Conservation (phyloP, 2,113 vertebrate species). For the Stigmatopora nigra region DNA sequence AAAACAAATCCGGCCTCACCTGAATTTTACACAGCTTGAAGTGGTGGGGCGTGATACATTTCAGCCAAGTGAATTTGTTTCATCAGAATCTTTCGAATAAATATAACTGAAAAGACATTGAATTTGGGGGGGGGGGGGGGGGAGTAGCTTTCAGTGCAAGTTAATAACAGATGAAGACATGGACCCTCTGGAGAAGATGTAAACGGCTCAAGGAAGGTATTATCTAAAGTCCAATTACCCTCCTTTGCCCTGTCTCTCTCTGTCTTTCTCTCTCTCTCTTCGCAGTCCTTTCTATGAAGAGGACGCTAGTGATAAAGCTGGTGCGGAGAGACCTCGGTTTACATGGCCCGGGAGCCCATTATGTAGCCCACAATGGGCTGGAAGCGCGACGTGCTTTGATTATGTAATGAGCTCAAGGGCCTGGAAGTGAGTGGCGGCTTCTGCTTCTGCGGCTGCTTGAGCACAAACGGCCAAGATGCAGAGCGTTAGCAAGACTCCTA, state of each 20-base stretch:
- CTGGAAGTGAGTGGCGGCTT: constrained; percentile 56
- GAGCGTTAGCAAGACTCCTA: constrained; percentile 43
- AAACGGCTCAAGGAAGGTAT: constrained; percentile 48
- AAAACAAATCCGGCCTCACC: no score
- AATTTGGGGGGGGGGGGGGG: constrained; percentile 29
- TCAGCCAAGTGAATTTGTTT: constrained; percentile 18
- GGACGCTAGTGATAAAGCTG: constrained; percentile 60
- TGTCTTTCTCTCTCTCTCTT: constrained; percentile 26
- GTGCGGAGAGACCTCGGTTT: constrained; percentile 56
- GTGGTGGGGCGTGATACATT: not conserved
- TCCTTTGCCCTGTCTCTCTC: constrained; percentile 21
- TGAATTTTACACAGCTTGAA: no score
- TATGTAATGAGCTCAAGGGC: constrained; percentile 59
- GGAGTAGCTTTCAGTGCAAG: constrained; percentile 30
- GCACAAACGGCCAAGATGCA: constrained; percentile 41
- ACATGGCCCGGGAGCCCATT: constrained; percentile 67
- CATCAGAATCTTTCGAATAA: constrained; percentile 22
- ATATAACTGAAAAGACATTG: constrained; percentile 25
- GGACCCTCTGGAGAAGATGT: constrained; percentile 37
- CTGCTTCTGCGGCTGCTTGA: constrained; percentile 41
- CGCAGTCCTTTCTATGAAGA: constrained; percentile 44
- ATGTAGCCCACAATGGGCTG: constrained; percentile 60
- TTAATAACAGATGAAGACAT: constrained; percentile 34
- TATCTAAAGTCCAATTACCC: constrained; percentile 56
- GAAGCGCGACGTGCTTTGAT: constrained; percentile 59